These are phyloP conservation scores for Drosophila merina DNA, from an alignment of 2,888 invertebrate genomes.

Conservation along the genomic window DNA sequence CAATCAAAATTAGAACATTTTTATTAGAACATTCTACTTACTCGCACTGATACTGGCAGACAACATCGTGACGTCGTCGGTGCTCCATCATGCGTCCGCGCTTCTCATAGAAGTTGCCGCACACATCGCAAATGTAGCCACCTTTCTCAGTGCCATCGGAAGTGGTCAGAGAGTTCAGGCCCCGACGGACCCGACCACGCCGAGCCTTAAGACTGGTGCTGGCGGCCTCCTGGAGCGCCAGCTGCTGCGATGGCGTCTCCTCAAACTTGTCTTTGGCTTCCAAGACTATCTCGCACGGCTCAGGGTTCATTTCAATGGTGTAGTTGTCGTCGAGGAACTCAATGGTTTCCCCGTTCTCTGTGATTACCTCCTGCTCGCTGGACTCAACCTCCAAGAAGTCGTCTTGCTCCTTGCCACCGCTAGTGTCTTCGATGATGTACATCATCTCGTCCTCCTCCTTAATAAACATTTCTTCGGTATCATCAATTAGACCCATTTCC, in stretches of 20 bases:
- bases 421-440: constrained; percentile 51
- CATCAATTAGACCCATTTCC: constrained; percentile 58
- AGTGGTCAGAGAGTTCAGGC: constrained; percentile 58
- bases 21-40: constrained; percentile 66
- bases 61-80: constrained; percentile 77
- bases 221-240: constrained; percentile 31
- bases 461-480: constrained; percentile 57
- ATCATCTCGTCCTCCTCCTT: constrained; percentile 67
- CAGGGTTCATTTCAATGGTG: constrained; percentile 58
- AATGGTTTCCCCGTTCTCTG: constrained; percentile 60
- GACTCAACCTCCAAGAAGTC: constrained; percentile 61
- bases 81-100: constrained; percentile 82
- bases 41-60: constrained; percentile 80
- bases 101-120: constrained; percentile 81
- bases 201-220: constrained; percentile 42
- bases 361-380: constrained; percentile 48
- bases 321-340: constrained; percentile 71
- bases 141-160: constrained; percentile 64
- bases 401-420: constrained; percentile 38
- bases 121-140: constrained; percentile 80
- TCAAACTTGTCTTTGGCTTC: constrained; percentile 37
- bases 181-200: constrained; percentile 48
- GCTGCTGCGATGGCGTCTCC: constrained; percentile 26
- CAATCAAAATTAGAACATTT: background rate
- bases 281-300: constrained; percentile 50